A percentile compares a stretch with the other conserved stretches of the same genome.
phyloP scores from a whole-genome alignment of 2,888 invertebrate species.

The Lithophane ornitopus region DNA sequence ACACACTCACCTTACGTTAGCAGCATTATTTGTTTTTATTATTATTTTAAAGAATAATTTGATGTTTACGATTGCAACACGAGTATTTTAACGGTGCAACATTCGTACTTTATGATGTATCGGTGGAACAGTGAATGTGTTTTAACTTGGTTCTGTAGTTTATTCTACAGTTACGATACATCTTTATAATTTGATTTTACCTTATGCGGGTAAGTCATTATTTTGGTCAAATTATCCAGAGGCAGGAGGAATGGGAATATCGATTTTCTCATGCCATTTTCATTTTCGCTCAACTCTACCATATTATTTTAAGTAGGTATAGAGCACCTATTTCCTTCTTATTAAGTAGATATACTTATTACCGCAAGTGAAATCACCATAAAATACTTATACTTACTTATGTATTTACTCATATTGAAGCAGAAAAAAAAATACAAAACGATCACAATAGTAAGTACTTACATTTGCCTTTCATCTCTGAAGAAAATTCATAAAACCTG shows the following conservation, averaged over 20 bases:
- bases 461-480: background rate
- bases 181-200: constrained; percentile 46
- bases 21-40: constrained; percentile 65
- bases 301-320: too few relatives aligned
- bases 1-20: constrained; percentile 72
- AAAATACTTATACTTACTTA: too few relatives aligned
- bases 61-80: constrained; percentile 44
- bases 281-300: background rate
- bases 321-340: too few relatives aligned
- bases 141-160: constrained; percentile 40
- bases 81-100: constrained; percentile 39
- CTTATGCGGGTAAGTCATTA: constrained; percentile 50
- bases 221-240: background rate
- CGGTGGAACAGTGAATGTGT: constrained; percentile 60
- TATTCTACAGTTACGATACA: constrained; percentile 55
- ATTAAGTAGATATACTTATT: too few relatives aligned
- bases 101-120: constrained; percentile 50
- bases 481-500: background rate
- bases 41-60: constrained; percentile 50
- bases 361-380: too few relatives aligned
- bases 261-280: background rate
- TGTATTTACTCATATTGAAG: background rate
- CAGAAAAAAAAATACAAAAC: background rate
- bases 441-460: background rate
- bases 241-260: background rate